Evolutionary conservation across 2,888 invertebrate species (phyloP), one percentile per base, ranked within the genome.

Genomic region (Drosophila hamatofila): DNA sequence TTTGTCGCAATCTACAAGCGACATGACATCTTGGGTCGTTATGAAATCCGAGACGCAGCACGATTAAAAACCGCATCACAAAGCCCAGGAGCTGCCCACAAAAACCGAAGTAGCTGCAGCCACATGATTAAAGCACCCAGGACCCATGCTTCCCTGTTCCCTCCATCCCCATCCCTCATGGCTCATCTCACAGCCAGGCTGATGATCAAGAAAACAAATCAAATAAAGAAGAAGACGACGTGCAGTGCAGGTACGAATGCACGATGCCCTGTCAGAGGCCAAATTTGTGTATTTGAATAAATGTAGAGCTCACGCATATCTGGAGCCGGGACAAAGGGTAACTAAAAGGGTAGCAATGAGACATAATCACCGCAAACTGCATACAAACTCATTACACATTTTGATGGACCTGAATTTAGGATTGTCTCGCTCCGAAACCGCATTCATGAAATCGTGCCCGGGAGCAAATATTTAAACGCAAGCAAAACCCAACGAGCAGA

Each of bases 31-130:
- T 27, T 14, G 51, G 54, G 33, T 48, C 41, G 56, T 48, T 48
- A 49, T 87, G 83, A 81, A 89, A 83, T 81, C 56, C 27, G 89
- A 83, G 57, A 67, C 62, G 79, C 60, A 62, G 68, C 89, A 73
- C 89, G 81, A 81, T 60, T 66, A 51, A 49, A 62, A 71, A 70
- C 60, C 48, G 62, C 61, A 83, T 30, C 59, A 56, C 46, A 72
- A 72, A 77, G 80, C 59, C 76, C 80, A 61, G 80, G 41, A 80
- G 80, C 70, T 58, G 54, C 1, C 39, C 54, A 49, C 37, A 46
- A 69, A 41, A 41, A 42, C 55, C 56, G 55, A 56, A 37, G 64
- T 63, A 63, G 46, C 58, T 46, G 59, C 41, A 59, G 72, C 55
- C 72, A 58, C 54, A 73, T 70, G 62, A 76, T 69, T 56, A 51